These are phyloP conservation scores for Osmerus mordax DNA, from an alignment of 2,113 vertebrate species.

Conservation along the genomic window DNA sequence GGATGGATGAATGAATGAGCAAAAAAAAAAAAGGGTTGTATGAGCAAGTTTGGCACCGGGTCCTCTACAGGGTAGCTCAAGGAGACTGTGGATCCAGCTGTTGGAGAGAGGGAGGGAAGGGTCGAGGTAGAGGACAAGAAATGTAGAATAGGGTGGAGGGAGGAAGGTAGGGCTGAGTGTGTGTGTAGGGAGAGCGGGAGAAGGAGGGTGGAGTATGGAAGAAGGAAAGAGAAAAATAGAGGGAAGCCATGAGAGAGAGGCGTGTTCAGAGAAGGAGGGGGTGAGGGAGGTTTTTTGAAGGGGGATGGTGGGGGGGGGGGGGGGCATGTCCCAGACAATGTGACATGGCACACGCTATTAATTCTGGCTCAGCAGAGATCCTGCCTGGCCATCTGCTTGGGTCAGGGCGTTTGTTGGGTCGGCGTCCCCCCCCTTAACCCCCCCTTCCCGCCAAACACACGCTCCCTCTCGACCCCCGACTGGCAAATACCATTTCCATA, in stretches of 20 bases:
- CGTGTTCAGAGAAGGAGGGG: slow-evolving; percentile 2
- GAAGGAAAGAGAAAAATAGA: background rate
- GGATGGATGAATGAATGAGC: slow-evolving; percentile 48
- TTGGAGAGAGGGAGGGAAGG: background rate
- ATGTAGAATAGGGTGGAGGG: no score
- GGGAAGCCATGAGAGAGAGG: background rate
- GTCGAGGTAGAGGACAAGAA: no score
- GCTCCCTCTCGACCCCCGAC: slow-evolving; percentile 48
- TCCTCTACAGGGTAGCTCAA: slow-evolving; percentile 35
- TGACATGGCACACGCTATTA: slow-evolving; percentile 87
- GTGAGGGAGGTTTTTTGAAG: slow-evolving; percentile 1
- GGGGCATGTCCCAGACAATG: slow-evolving; percentile 76
- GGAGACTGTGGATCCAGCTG: slow-evolving; percentile 20
- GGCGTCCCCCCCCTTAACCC: slow-evolving; percentile 54
- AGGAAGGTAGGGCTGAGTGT: background rate
- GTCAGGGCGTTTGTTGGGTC: slow-evolving; percentile 82
- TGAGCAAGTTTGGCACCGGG: background rate
- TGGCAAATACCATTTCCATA: slow-evolving; percentile 77
- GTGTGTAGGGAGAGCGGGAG: background rate
- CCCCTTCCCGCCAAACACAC: background rate
- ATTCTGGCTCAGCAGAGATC: slow-evolving; percentile 83
- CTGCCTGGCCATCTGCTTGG: slow-evolving; percentile 83
- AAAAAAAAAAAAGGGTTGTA: slow-evolving; percentile 17
- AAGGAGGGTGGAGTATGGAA: no score
- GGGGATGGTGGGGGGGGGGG: slow-evolving; percentile 23